Percentiles rank a stretch among this genome's conserved stretches.
Evolutionary conservation across 2,797 vertebrate genomes (phyloP).

Genomic region (Babyrousa celebensis): DNA sequence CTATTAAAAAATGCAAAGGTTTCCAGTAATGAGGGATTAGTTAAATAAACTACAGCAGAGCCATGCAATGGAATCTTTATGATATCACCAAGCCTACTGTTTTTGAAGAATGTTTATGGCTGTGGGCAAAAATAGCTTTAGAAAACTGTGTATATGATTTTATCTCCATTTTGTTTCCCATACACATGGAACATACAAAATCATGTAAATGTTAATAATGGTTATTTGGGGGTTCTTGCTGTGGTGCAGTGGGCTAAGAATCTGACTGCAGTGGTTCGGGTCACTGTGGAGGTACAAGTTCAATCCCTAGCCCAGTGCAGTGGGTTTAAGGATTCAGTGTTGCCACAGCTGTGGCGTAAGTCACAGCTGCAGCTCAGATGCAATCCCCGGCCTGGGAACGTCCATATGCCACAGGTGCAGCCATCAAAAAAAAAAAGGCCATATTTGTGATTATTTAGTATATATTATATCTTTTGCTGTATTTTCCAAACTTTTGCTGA

Average conservation of each 20-base stretch:
- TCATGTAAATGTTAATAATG: neutral
- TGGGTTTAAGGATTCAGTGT: too few relatives aligned
- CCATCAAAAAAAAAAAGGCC: too few relatives aligned
- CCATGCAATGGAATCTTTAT: neutral
- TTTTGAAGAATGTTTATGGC: constrained; percentile 41
- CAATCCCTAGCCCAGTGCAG: too few relatives aligned
- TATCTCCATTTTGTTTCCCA: neutral
- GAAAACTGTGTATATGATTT: neutral
- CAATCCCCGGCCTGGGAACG: too few relatives aligned
- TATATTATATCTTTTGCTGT: neutral
- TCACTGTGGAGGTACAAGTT: too few relatives aligned
- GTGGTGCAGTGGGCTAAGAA: too few relatives aligned
- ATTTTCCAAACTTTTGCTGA: neutral
- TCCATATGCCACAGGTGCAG: too few relatives aligned
- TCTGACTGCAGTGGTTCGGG: too few relatives aligned
- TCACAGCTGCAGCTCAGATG: too few relatives aligned
- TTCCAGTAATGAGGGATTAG: neutral
- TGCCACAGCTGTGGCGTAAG: too few relatives aligned
- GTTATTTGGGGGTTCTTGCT: neutral
- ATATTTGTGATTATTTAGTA: neutral
- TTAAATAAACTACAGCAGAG: neutral
- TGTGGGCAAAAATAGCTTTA: constrained; percentile 5
- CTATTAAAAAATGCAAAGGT: neutral
- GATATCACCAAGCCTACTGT: neutral
- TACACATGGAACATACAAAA: neutral